A percentile compares a stretch with the other conserved stretches of the same genome.
These are phyloP conservation scores for Lepidurus packardi DNA, from an alignment of 1,140 invertebrate genomes.

Conservation along the genomic window DNA sequence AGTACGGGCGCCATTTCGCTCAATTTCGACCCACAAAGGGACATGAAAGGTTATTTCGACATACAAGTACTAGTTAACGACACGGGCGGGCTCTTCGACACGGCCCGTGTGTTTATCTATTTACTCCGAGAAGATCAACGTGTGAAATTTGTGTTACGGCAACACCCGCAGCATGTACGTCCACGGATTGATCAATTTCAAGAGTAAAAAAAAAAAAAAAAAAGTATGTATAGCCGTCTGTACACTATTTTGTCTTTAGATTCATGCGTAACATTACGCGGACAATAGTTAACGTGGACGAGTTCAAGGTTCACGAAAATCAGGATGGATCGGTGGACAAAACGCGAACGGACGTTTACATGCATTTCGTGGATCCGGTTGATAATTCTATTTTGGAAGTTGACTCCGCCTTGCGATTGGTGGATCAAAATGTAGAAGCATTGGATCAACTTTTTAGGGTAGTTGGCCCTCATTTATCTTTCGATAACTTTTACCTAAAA, in stretches of 20 bases:
- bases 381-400: constrained; percentile 90
- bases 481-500: not conserved
- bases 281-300: constrained; percentile 87
- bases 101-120: constrained; percentile 80
- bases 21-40: constrained; percentile 91
- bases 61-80: constrained; percentile 80
- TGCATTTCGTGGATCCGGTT: constrained; percentile 81
- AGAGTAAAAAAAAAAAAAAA: constrained; percentile 55
- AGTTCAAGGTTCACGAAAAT: constrained; percentile 86
- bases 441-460: constrained; percentile 82
- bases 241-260: constrained; percentile 47
- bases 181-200: constrained; percentile 70
- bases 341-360: constrained; percentile 86
- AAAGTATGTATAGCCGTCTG: constrained; percentile 19
- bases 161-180: constrained; percentile 77
- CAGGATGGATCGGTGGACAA: constrained; percentile 86
- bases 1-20: constrained; percentile 74
- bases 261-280: constrained; percentile 75
- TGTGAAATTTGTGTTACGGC: constrained; percentile 82
- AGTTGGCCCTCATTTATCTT: constrained; percentile 38
- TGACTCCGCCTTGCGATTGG: constrained; percentile 68
- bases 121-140: constrained; percentile 85
- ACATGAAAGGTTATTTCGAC: constrained; percentile 95
- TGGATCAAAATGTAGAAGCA: constrained; percentile 85
- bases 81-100: constrained; percentile 68